These are phyloP conservation scores for Euschistus heros DNA, from an alignment of 1,140 invertebrate genomes.

Conservation along the genomic window DNA sequence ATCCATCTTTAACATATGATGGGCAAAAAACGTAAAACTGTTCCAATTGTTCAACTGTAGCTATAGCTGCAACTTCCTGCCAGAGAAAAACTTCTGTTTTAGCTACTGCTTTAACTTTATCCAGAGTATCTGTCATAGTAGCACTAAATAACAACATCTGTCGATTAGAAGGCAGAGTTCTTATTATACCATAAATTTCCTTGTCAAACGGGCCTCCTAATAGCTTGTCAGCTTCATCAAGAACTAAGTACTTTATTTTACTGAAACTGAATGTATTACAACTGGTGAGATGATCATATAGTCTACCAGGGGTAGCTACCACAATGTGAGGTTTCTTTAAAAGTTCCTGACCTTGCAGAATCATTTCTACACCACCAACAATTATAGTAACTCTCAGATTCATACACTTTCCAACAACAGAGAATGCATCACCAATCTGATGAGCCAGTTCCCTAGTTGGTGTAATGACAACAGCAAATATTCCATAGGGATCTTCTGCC, in stretches of 20 bases:
- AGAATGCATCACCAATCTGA: constrained; percentile 88
- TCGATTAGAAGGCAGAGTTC: constrained; percentile 62
- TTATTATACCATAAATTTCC: constrained; percentile 73
- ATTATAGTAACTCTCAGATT: constrained; percentile 71
- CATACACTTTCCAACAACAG: constrained; percentile 73
- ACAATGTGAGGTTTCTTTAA: constrained; percentile 85
- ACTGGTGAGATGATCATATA: constrained; percentile 70
- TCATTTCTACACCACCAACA: constrained; percentile 88
- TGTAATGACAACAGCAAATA: constrained; percentile 90
- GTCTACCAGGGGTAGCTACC: constrained; percentile 80
- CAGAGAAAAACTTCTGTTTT: constrained; percentile 44
- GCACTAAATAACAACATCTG: constrained; percentile 91
- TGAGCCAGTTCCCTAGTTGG: constrained; percentile 92
- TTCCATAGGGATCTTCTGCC: constrained; percentile 83
- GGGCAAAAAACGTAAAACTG: constrained; percentile 87
- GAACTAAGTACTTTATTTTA: constrained; percentile 71
- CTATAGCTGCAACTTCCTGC: constrained; percentile 53
- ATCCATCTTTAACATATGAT: constrained; percentile 83
- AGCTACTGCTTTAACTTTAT: constrained; percentile 47
- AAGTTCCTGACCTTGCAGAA: constrained; percentile 76
- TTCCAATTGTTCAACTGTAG: constrained; percentile 77
- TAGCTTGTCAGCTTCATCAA: constrained; percentile 87
- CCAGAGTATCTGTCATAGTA: constrained; percentile 80
- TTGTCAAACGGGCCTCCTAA: constrained; percentile 69
- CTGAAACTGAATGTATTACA: constrained; percentile 72